phyloP scores from a whole-genome alignment of 2,113 vertebrate species.

The Dissostichus mawsoni region DNA sequence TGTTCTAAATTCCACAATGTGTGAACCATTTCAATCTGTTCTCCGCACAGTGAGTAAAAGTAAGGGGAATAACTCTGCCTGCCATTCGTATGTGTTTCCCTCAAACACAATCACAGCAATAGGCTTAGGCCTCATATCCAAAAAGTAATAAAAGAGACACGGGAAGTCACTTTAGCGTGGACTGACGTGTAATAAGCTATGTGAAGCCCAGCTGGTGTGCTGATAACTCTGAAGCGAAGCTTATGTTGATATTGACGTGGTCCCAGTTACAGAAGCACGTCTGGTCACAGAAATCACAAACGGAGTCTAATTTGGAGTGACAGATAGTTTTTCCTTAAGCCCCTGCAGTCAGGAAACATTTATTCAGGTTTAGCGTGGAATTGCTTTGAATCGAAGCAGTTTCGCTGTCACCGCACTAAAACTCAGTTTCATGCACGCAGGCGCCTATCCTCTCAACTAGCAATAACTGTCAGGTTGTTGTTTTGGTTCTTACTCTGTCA shows the following conservation, averaged over 20 bases:
- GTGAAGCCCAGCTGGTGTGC: not conserved
- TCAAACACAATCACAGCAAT: conserved; percentile 35
- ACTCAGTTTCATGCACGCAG: conserved; percentile 10
- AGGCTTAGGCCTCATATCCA: conserved; percentile 1
- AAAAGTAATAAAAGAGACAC: conserved; percentile 15
- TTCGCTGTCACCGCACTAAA: conserved; percentile 29
- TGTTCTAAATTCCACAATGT: conserved; percentile 27
- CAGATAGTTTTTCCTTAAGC: conserved; percentile 13
- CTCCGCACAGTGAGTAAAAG: conserved; percentile 10
- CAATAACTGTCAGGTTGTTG: conserved; percentile 56
- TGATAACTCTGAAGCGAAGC: conserved; percentile 16
- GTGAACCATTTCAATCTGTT: conserved; percentile 25
- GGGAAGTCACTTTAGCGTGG: conserved; percentile 18
- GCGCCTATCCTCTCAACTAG: conserved; percentile 36
- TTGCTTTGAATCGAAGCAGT: conserved; percentile 37
- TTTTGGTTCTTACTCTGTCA: conserved; percentile 58
- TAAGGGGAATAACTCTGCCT: not conserved
- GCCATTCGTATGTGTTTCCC: conserved; percentile 9
- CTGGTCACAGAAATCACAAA: conserved; percentile 12
- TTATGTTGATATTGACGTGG: conserved; percentile 14
- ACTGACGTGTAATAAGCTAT: not conserved
- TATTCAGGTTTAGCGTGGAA: conserved; percentile 30
- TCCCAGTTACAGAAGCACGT: conserved; percentile 17
- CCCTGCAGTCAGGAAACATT: conserved; percentile 22
- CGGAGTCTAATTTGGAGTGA: conserved; percentile 32